Conservation (phyloP, 2,113 vertebrate genomes). For the Mungos mungo region DNA sequence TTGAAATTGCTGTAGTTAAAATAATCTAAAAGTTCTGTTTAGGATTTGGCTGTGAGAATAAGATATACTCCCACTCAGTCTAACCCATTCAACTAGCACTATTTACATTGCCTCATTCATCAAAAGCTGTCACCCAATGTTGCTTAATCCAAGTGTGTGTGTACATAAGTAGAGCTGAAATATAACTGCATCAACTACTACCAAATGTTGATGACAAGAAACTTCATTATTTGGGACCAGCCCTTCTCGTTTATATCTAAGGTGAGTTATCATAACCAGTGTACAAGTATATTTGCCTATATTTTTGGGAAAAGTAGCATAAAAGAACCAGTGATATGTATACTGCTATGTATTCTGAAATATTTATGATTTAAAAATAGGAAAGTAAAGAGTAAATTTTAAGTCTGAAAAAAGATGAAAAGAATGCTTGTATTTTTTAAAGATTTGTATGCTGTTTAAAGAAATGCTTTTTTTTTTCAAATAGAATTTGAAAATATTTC, state of each 20-base stretch:
- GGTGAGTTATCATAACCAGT: constrained; percentile 36
- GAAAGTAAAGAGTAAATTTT: constrained; percentile 5
- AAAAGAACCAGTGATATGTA: neutral
- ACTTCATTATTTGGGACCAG: neutral
- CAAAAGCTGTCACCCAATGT: neutral
- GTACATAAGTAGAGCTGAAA: constrained; percentile 20
- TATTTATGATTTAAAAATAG: neutral
- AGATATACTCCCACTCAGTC: neutral
- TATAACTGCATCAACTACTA: neutral
- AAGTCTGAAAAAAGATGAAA: constrained; percentile 24
- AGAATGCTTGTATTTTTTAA: neutral
- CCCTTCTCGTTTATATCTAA: neutral
- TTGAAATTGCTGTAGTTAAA: neutral
- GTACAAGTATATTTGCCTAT: neutral
- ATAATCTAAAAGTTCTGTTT: constrained; percentile 10
- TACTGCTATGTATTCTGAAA: neutral
- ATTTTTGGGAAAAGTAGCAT: neutral
- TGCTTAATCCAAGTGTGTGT: constrained; percentile 38
- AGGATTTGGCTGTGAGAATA: neutral
- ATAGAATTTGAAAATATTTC: constrained; percentile 20
- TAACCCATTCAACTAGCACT: neutral
- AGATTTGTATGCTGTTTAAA: neutral
- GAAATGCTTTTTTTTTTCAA: constrained; percentile 41
- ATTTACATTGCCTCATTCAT: constrained; percentile 22
- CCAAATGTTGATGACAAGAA: constrained; percentile 17